Evolutionary conservation across 2,113 vertebrate genomes (phyloP).

Genomic region (Callorhinus ursinus): DNA sequence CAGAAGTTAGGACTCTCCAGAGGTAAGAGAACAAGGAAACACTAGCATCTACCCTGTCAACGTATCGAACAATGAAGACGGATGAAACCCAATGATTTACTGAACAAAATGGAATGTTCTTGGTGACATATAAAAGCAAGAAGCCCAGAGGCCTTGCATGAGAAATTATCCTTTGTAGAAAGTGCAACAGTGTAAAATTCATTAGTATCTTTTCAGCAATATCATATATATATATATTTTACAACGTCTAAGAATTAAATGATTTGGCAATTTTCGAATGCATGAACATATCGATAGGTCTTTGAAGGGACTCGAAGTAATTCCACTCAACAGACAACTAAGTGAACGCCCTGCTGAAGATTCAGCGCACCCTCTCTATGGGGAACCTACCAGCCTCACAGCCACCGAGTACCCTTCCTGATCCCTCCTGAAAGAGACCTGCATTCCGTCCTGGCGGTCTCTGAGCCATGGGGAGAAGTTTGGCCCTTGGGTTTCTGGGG

Average conservation of each 20-base stretch:
- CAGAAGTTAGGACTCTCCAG: constrained; percentile 35
- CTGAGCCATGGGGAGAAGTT: not conserved
- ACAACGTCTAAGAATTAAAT: constrained; percentile 17
- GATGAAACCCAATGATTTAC: constrained; percentile 5
- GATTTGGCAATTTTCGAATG: constrained; percentile 40
- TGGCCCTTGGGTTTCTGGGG: not conserved
- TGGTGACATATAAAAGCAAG: not conserved
- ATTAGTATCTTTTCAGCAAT: constrained; percentile 19
- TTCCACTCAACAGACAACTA: not conserved
- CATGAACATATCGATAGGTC: not conserved
- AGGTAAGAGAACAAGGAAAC: constrained; percentile 8
- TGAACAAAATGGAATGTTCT: constrained; percentile 40
- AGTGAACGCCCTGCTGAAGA: not conserved
- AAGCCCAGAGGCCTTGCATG: not conserved
- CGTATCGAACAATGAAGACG: not conserved
- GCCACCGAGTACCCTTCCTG: not conserved
- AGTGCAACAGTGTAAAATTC: constrained; percentile 22
- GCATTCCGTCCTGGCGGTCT: accelerated
- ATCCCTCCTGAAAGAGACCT: not conserved
- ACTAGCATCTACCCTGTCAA: not conserved
- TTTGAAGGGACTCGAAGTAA: constrained; percentile 35
- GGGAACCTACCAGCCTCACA: not conserved
- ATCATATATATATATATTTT: not conserved
- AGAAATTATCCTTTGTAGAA: constrained; percentile 40
- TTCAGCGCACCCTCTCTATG: accelerated